Conservation (phyloP, 2,113 vertebrate species). For the Okapia johnstoni region DNA sequence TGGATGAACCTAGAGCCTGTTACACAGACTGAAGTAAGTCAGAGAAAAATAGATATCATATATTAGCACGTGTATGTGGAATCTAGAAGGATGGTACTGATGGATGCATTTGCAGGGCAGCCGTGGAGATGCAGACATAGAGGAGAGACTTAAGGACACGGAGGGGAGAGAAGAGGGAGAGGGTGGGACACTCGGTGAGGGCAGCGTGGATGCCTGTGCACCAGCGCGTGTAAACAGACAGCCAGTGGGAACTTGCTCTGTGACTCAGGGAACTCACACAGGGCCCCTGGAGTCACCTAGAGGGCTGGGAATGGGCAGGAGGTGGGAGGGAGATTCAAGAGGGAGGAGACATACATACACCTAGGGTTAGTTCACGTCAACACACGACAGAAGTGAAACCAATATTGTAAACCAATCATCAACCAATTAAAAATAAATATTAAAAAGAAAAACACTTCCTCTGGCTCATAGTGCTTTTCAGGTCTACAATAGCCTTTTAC, state of each 20-base stretch:
- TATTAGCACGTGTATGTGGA: neutral
- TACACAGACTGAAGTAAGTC: neutral
- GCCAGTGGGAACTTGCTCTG: neutral
- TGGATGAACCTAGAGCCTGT: neutral
- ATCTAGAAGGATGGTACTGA: neutral
- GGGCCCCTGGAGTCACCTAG: neutral
- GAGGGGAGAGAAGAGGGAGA: rapidly evolving
- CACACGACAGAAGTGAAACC: neutral
- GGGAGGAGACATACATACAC: neutral
- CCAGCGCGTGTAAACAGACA: neutral
- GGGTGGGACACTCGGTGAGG: rapidly evolving
- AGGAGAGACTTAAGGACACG: rapidly evolving
- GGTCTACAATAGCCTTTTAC: neutral
- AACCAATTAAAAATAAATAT: neutral
- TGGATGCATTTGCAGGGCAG: neutral
- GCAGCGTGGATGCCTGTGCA: too few species aligned
- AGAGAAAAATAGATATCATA: neutral
- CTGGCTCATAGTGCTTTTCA: neutral
- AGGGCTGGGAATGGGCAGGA: neutral
- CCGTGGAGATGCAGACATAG: neutral
- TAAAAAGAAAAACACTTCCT: neutral
- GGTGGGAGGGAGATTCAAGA: neutral
- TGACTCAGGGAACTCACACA: neutral
- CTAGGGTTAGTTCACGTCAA: neutral
- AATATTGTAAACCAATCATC: neutral